phyloP scores from a whole-genome alignment of 2,797 vertebrate species.

The Thripadectes ignobilis region DNA sequence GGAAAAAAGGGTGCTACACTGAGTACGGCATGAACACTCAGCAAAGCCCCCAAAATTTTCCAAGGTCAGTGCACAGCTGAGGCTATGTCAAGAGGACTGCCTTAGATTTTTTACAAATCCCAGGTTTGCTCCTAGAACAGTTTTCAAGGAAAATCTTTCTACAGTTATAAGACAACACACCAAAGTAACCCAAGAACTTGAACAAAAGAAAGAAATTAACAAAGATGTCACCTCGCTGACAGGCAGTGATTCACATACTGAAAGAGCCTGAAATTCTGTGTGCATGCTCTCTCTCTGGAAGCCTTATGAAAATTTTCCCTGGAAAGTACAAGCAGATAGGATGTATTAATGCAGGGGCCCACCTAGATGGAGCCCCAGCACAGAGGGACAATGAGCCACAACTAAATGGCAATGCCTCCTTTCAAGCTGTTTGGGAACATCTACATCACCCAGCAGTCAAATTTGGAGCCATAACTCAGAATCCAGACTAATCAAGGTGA shows the following conservation, averaged over 20 bases:
- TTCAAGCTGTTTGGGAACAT: neutral
- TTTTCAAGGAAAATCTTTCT: neutral
- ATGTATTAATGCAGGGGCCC: neutral
- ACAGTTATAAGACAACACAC: neutral
- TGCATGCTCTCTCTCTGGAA: neutral
- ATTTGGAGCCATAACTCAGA: neutral
- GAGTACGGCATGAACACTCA: neutral
- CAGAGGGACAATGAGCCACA: neutral
- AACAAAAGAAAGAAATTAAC: neutral
- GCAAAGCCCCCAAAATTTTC: neutral
- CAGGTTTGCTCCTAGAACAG: neutral
- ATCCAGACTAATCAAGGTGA: neutral
- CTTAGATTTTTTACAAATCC: neutral
- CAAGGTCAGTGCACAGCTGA: neutral
- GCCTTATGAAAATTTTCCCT: neutral
- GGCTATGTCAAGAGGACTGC: neutral
- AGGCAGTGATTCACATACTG: neutral
- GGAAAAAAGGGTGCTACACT: neutral
- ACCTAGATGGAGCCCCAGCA: conserved; percentile 13
- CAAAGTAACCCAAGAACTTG: neutral
- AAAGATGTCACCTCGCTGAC: neutral
- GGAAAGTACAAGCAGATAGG: neutral
- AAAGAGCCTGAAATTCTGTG: neutral
- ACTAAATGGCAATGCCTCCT: neutral
- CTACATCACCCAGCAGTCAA: neutral